phyloP scores from a whole-genome alignment of 2,797 vertebrate genomes.

The Netta rufina region DNA sequence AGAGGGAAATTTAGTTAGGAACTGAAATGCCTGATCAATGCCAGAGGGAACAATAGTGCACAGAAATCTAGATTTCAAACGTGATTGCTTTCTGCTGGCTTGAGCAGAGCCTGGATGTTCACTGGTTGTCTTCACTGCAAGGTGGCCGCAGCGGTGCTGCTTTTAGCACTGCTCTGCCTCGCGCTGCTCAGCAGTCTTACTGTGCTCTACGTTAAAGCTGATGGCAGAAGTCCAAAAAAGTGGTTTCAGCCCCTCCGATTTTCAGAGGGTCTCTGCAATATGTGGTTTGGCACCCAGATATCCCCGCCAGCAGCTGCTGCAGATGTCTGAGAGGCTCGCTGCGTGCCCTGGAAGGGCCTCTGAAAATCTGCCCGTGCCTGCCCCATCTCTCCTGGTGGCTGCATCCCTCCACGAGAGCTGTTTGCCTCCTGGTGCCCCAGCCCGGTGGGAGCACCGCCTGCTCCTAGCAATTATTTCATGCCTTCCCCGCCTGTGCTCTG shows the following conservation, averaged over 20 bases:
- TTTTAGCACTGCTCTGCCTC: not conserved
- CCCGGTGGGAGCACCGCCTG: rapidly evolving
- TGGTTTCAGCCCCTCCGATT: not conserved
- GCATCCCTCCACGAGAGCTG: not conserved
- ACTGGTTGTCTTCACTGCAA: not conserved
- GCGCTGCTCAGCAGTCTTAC: not conserved
- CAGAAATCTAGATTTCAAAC: not conserved
- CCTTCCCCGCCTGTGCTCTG: not conserved
- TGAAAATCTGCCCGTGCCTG: not conserved
- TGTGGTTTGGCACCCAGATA: not conserved
- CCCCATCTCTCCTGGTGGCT: rapidly evolving
- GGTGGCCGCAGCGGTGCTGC: not conserved
- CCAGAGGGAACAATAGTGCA: not conserved
- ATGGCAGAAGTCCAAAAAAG: not conserved
- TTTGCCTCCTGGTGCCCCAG: not conserved
- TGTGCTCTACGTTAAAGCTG: not conserved
- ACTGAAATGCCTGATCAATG: not conserved
- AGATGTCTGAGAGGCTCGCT: not conserved
- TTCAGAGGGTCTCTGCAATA: not conserved
- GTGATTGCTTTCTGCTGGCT: not conserved
- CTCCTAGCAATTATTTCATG: not conserved
- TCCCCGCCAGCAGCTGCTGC: not conserved
- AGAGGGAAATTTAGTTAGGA: not conserved
- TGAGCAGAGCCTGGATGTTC: not conserved
- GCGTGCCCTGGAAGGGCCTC: not conserved